Evolutionary conservation across 30 jellyfish, hydroid and myxozoan species (phyloP), one percentile per base, ranked within the genome.

Genomic region (Aurelia aurita): DNA sequence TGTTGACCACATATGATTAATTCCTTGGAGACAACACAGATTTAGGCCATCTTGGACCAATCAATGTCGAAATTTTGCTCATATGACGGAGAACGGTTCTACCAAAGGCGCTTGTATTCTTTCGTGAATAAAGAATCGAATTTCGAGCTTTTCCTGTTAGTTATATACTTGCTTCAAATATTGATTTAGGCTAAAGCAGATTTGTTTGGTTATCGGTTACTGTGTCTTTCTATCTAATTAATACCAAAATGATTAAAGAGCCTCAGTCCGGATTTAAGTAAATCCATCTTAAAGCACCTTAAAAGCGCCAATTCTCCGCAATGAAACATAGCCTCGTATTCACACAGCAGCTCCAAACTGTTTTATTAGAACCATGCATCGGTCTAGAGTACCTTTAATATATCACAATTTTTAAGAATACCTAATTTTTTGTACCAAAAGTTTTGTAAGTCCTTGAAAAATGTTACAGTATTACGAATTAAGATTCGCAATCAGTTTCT

Each of bases 1-100:
- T 5, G 55, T 34, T 10, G 59, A 74, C 86, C 86, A 39, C 86
- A 54, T 74, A 28, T 47, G 55, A 74, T 74, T 74, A 74, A 44
- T 74, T 44, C 72, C 62, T 49, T 74, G 63, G 55, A 54, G 47
- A 69, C 28, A 51, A 72, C 21, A 27, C 53, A 27, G 70, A 72
- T 55, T 73, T 1, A 27, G 19, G 22, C 62, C 58, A 29, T 73
- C n/a, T 15, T 43, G 59, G 25, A 59, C 62, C 86, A 74, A 54
- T 58, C 67, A 74, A 7, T 57, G 51, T 61, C 18, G 73, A 61
- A 22, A 39, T 61, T 21, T 4, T 14, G 26, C 64, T 25, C 47
- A 19, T 14, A 54, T 46, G 21, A 25, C 27, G 19, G 77, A 58
- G 58, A 58, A 29, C 69, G 79, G 88, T 21, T 31, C 25, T 1